A percentile compares a stretch with the other conserved stretches of the same genome.
Evolutionary conservation across 2,113 vertebrate species (phyloP).

Genomic region (Benitochromis conjunctus): DNA sequence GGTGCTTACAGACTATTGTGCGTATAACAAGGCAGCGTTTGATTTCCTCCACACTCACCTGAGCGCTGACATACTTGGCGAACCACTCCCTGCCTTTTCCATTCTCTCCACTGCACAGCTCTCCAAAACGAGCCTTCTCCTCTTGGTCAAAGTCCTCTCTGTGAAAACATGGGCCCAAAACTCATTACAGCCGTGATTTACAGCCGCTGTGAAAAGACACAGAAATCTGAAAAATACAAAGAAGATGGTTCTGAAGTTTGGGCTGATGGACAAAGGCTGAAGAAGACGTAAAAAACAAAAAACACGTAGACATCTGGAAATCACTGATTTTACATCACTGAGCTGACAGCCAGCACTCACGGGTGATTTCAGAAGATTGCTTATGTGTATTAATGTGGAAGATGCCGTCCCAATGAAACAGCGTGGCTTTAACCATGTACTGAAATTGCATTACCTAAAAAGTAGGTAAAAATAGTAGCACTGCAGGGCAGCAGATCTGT

Average conservation of each 20-base stretch:
- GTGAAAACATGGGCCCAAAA: neutral
- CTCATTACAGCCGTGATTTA: neutral
- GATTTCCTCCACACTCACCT: slow-evolving; percentile 68
- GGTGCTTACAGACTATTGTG: neutral
- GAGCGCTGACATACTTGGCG: slow-evolving; percentile 88
- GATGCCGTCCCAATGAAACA: neutral
- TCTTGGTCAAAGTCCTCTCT: slow-evolving; percentile 94
- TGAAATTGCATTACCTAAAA: neutral
- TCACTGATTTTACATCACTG: neutral
- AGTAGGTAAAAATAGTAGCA: neutral
- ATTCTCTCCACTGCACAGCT: slow-evolving; percentile 85
- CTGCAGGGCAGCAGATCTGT: neutral
- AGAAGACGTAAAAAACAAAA: neutral
- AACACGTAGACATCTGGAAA: neutral
- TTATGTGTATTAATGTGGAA: neutral
- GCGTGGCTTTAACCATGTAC: neutral
- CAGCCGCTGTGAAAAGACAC: neutral
- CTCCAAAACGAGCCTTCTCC: slow-evolving; percentile 91
- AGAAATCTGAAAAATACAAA: neutral
- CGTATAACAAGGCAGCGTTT: neutral
- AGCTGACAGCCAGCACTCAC: neutral
- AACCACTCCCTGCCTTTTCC: slow-evolving; percentile 96
- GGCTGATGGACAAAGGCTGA: neutral
- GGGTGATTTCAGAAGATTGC: neutral
- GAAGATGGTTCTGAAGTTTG: neutral